Base-by-base conservation (phyloP, 2,888 invertebrate species). In the Eupelmus urozonus region DNA sequence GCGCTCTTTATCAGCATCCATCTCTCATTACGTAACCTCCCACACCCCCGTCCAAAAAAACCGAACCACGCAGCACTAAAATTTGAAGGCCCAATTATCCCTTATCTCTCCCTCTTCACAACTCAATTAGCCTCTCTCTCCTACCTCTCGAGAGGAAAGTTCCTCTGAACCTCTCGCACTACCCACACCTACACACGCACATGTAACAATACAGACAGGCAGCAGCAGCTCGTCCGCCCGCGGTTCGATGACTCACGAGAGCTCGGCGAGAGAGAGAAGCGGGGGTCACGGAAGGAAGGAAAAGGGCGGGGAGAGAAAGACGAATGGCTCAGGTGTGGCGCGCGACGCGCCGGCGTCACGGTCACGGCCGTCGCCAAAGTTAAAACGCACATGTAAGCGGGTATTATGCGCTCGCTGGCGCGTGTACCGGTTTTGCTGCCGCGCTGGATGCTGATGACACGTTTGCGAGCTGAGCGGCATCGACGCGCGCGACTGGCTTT, bases 201-300 rank as follows among this genome's bases (percentile, higher is more conserved):
- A n/a, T n/a, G n/a, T n/a, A n/a, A n/a, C n/a, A n/a, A n/a, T n/a
- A n/a, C n/a, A n/a, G n/a, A n/a, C n/a, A n/a, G n/a, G n/a, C n/a
- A n/a, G n/a, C n/a, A n/a, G n/a, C n/a, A n/a, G n/a, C n/a, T n/a
- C n/a, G n/a, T 40, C 23, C 55, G 55, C 13, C 55, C 13, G 2
- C 69, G 59, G 71, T 65, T 65, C 77, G 67, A 72, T 72, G 77
- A 78, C 72, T 78, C 72, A 76, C 34, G 29, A n/a, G 55, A 40
- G 55, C 63, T 34, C 53, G 62, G 23, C 29, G 20, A 49, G 45
- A 18, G n/a, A n/a, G n/a, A n/a, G n/a, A n/a, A n/a, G 53, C 20
- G n/a, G 34, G 29, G 55, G 53, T 25, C 13, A 62, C 7, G 57
- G 57, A 4, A 57, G 27, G 57, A 57, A 27, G 57, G 5, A 60